A percentile compares a stretch with the other conserved stretches of the same genome.
Evolutionary conservation across 2,888 invertebrate species (phyloP).

Genomic region (Taphrorychus bicolor): DNA sequence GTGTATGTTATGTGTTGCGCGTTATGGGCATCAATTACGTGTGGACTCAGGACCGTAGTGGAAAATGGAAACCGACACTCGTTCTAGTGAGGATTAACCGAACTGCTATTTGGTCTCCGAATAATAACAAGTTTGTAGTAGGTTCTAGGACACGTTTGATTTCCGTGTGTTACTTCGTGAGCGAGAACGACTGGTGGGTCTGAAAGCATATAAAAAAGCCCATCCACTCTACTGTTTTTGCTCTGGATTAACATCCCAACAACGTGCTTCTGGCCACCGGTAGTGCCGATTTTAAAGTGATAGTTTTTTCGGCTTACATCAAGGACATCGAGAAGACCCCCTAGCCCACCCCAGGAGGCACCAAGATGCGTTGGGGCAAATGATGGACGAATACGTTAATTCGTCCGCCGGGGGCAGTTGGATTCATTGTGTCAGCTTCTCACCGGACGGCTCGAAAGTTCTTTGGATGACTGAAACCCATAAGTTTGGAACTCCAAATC

Average conservation of each 20-base stretch:
- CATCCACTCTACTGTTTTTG: conserved; percentile 94
- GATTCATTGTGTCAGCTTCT: conserved; percentile 96
- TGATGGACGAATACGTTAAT: conserved; percentile 93
- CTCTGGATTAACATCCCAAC: conserved; percentile 99
- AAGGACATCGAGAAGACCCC: conserved; percentile 96
- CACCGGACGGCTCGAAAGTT: conserved; percentile 91
- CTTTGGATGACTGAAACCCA: conserved; percentile 90
- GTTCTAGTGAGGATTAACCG: conserved; percentile 94
- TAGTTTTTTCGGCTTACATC: conserved; percentile 96
- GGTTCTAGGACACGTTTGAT: conserved; percentile 96
- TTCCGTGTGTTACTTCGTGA: conserved; percentile 97
- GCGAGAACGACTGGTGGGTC: conserved; percentile 99
- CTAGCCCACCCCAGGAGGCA: conserved; percentile 90
- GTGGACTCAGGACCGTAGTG: conserved; percentile 86
- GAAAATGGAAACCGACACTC: conserved; percentile 95
- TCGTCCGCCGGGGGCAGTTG: conserved; percentile 89
- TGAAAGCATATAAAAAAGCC: conserved; percentile 99
- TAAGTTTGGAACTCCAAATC: too few species aligned
- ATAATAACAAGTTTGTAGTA: conserved; percentile 99
- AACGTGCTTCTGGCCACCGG: conserved; percentile 94
- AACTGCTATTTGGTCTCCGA: conserved; percentile 99
- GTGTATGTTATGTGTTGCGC: too few species aligned
- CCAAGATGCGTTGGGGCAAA: conserved; percentile 84
- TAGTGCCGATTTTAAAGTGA: conserved; percentile 94
- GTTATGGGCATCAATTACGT: conserved; percentile 99